These are phyloP conservation scores for Hipparchia semele DNA, from an alignment of 2,888 invertebrate species.

Conservation along the genomic window DNA sequence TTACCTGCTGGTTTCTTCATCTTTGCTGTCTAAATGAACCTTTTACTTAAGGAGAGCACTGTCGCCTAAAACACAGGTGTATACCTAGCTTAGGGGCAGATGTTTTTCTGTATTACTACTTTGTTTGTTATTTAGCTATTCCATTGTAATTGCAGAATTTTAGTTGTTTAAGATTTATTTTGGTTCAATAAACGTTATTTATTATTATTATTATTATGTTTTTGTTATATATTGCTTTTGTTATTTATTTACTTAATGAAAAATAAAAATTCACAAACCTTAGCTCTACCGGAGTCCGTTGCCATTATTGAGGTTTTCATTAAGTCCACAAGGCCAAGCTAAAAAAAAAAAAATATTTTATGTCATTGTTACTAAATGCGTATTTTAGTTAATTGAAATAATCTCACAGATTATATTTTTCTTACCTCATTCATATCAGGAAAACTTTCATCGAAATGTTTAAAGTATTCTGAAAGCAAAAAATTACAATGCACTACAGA, in stretches of 20 bases:
- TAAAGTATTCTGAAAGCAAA: slow-evolving; percentile 58
- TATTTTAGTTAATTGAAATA: background rate
- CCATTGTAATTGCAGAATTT: too few species aligned
- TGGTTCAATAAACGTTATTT: too few species aligned
- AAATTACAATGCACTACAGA: background rate
- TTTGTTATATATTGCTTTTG: too few species aligned
- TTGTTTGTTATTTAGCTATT: too few species aligned
- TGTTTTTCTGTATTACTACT: too few species aligned
- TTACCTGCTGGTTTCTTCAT: too few species aligned
- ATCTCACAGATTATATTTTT: background rate
- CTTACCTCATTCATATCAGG: slow-evolving; percentile 26
- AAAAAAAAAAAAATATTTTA: slow-evolving; percentile 2
- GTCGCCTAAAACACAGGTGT: too few species aligned
- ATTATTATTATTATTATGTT: too few species aligned
- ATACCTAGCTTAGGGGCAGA: too few species aligned
- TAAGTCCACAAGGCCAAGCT: slow-evolving; percentile 52
- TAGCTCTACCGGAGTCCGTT: slow-evolving; percentile 55
- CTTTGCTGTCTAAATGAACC: too few species aligned
- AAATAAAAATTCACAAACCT: slow-evolving; percentile 46
- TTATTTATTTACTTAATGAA: background rate
- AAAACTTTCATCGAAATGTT: slow-evolving; percentile 45
- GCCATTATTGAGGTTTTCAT: slow-evolving; percentile 48
- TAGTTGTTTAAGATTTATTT: too few species aligned
- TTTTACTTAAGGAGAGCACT: too few species aligned
- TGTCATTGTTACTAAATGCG: background rate